A percentile compares a stretch with the other conserved stretches of the same genome.
These are phyloP conservation scores for Acridotheres tristis DNA, from an alignment of 2,797 vertebrate genomes.

Conservation along the genomic window DNA sequence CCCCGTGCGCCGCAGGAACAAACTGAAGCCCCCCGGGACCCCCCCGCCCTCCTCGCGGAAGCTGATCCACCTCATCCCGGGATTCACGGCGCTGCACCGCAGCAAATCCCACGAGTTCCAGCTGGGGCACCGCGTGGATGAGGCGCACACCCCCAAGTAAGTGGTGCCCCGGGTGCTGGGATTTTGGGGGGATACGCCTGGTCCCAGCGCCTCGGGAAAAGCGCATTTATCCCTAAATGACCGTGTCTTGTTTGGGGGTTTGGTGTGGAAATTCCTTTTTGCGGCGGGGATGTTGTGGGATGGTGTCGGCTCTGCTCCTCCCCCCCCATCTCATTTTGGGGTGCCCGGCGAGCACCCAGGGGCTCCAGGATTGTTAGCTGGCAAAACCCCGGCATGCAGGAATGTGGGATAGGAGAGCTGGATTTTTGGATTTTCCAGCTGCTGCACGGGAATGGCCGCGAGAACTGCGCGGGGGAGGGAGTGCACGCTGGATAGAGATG, in stretches of 20 bases:
- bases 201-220: neutral
- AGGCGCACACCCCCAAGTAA: slow-evolving; percentile 94
- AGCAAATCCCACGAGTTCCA: slow-evolving; percentile 99
- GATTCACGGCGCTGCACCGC: slow-evolving; percentile 92
- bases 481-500: rapidly evolving
- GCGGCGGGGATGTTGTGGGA: neutral
- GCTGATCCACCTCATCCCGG: slow-evolving; percentile 93
- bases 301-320: neutral
- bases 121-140: slow-evolving; percentile 91
- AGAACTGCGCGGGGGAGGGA: rapidly evolving
- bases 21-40: slow-evolving; percentile 91
- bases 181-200: rapidly evolving
- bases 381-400: rapidly evolving
- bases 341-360: rapidly evolving
- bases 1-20: slow-evolving; percentile 88
- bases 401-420: rapidly evolving
- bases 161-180: neutral
- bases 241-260: rapidly evolving
- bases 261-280: neutral
- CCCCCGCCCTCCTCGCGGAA: slow-evolving; percentile 93
- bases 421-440: neutral
- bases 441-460: rapidly evolving
- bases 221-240: rapidly evolving
- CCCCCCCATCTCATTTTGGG: neutral
- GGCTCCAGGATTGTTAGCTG: rapidly evolving